phyloP scores from a whole-genome alignment of 1,140 invertebrate genomes.

The Caenorhabditis brenneri region DNA sequence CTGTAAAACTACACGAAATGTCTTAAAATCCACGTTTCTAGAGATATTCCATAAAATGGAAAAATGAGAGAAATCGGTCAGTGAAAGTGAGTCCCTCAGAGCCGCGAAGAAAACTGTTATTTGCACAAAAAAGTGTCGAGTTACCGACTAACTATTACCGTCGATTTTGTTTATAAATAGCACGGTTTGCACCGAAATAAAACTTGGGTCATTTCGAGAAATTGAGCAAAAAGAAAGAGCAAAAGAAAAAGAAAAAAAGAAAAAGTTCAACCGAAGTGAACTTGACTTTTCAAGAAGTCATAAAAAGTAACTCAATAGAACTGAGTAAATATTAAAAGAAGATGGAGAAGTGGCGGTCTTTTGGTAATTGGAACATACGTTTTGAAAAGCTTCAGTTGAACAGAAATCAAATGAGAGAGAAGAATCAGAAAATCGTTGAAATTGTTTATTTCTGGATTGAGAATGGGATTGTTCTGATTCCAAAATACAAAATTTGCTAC shows the following conservation, averaged over 20 bases:
- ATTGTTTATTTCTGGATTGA: too few species aligned
- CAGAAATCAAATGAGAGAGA: neutral
- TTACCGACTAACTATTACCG: slow-evolving; percentile 29
- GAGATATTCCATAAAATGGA: too few species aligned
- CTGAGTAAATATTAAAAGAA: neutral
- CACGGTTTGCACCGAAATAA: neutral
- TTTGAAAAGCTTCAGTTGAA: neutral
- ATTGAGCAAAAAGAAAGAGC: neutral
- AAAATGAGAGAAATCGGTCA: neutral
- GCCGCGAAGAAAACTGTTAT: slow-evolving; percentile 2
- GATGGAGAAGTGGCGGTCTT: neutral
- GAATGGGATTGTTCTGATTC: too few species aligned
- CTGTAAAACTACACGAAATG: too few species aligned
- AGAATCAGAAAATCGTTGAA: too few species aligned
- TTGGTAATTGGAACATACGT: neutral
- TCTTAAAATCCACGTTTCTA: too few species aligned
- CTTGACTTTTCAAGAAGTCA: neutral
- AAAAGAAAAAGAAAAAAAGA: too few species aligned
- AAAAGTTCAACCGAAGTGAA: neutral
- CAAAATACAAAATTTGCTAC: too few species aligned
- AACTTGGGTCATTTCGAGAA: neutral
- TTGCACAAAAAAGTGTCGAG: slow-evolving; percentile 33
- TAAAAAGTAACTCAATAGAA: neutral
- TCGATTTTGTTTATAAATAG: slow-evolving; percentile 30
- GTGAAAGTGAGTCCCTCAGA: slow-evolving; percentile 6